Evolutionary conservation across 2,888 invertebrate genomes (phyloP).

Genomic region (Cephus nigrinus): DNA sequence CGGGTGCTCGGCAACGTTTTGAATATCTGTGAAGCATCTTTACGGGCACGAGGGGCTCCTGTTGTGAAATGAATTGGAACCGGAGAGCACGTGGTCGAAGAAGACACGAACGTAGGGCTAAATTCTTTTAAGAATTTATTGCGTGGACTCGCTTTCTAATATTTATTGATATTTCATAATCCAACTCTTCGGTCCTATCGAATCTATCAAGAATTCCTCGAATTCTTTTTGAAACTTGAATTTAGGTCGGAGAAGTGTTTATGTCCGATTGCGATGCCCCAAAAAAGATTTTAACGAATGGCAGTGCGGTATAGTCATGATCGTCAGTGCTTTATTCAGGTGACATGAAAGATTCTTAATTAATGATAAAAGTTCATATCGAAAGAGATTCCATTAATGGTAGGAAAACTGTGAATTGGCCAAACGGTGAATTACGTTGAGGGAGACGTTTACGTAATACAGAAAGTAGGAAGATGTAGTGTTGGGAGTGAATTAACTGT

Average conservation of each 20-base stretch:
- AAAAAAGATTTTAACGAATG: not conserved
- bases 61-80: not conserved
- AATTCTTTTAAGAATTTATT: not conserved
- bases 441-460: constrained; percentile 25
- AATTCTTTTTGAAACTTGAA: not conserved
- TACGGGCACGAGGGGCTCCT: not conserved
- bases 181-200: not conserved
- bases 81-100: not conserved
- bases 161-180: not conserved
- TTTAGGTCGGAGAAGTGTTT: not conserved
- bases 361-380: not conserved
- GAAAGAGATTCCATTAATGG: not conserved
- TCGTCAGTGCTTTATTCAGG: not conserved
- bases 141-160: not conserved
- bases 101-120: not conserved
- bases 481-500: constrained; percentile 16
- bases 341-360: not conserved
- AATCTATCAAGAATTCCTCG: not conserved
- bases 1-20: not conserved
- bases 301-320: not conserved
- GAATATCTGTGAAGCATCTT: not conserved
- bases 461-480: constrained; percentile 30
- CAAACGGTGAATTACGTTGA: not conserved
- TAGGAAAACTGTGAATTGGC: not conserved
- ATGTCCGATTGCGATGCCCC: not conserved